Evolutionary conservation across 1,140 invertebrate genomes (phyloP), one percentile per base, ranked within the genome.

Genomic region (Palaemon carinicauda): DNA sequence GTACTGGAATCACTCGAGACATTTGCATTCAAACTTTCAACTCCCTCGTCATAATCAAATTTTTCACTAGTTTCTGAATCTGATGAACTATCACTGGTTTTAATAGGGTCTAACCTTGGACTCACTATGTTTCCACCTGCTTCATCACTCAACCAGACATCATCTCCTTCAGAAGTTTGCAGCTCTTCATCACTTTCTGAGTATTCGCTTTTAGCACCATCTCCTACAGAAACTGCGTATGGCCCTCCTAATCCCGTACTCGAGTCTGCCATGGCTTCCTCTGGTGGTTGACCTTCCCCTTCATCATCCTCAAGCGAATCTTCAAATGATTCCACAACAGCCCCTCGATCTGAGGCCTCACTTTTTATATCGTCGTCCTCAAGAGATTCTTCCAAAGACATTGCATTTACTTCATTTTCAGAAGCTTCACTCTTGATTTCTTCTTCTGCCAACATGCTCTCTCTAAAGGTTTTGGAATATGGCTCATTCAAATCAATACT

Each of bases 161-260:
- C 24, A 17, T 69, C 65, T 31, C 24, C 65, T 27, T 69, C 65
- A 14, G 65, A 69, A 24, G 29, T 24, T 27, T 69, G 65, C 21
- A 21, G 29, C 17, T 50, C 54, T 15, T 53, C 78, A 75, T 83
- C 82, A 80, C 77, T 86, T 17, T 86, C 84, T 50, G 29, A 69
- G 24, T 14, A 24, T 27, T 69, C 65, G 24, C 65, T 69, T 27
- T 69, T 69, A 9, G 90, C 91, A 69, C 87, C 74, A 29, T 54
- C 74, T 54, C 41, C 60, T 7, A 56, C 41, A 41, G 41, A 41
- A 41, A 9, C 41, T 41, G 12, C 41, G 12, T 41, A 41, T 1
- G 41, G 12, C 41, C 5, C 41, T 41, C 41, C 41, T 41, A 41
- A 41, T 0, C 41, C 41, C 41, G 12, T 41, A 41, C 41, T 41